These are phyloP conservation scores for Chloropsis cyanopogon DNA, from an alignment of 2,113 vertebrate genomes.

Conservation along the genomic window DNA sequence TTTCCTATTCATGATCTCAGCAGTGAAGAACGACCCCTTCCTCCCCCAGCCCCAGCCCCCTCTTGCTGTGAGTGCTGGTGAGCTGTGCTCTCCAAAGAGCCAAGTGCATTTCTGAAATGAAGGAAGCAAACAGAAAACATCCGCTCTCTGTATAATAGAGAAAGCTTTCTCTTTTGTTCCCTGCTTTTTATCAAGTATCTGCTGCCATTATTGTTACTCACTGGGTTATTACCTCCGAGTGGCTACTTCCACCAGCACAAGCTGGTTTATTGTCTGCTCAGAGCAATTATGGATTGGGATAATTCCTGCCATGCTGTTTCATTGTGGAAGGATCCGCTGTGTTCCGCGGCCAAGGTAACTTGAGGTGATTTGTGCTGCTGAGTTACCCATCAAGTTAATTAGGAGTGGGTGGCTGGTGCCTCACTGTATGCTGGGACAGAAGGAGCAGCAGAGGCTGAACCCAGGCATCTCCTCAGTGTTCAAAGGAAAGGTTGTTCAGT, in stretches of 20 bases:
- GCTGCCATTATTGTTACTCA: slow-evolving; percentile 55
- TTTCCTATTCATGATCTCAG: slow-evolving; percentile 13
- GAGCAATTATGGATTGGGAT: slow-evolving; percentile 53
- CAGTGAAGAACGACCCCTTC: background rate
- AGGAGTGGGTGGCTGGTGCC: slow-evolving; percentile 24
- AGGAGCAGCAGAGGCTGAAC: background rate
- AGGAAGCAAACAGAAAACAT: slow-evolving; percentile 57
- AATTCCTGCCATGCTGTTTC: slow-evolving; percentile 27
- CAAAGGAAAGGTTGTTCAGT: background rate
- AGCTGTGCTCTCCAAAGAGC: slow-evolving; percentile 12
- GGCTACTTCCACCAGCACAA: slow-evolving; percentile 50
- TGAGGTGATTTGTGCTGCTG: slow-evolving; percentile 49
- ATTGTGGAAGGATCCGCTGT: slow-evolving; percentile 3
- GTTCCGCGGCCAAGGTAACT: slow-evolving; percentile 23
- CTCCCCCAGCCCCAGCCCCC: background rate
- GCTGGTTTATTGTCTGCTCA: slow-evolving; percentile 41
- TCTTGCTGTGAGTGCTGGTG: background rate
- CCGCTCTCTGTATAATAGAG: slow-evolving; percentile 8
- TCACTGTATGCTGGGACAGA: background rate
- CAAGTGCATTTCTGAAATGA: background rate
- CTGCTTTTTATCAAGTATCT: slow-evolving; percentile 45
- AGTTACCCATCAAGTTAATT: slow-evolving; percentile 28
- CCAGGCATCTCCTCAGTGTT: background rate
- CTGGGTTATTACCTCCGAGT: slow-evolving; percentile 58
- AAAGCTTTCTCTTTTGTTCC: slow-evolving; percentile 56